Conservation (phyloP, 2,888 invertebrate species). For the Dryomyza anilis region DNA sequence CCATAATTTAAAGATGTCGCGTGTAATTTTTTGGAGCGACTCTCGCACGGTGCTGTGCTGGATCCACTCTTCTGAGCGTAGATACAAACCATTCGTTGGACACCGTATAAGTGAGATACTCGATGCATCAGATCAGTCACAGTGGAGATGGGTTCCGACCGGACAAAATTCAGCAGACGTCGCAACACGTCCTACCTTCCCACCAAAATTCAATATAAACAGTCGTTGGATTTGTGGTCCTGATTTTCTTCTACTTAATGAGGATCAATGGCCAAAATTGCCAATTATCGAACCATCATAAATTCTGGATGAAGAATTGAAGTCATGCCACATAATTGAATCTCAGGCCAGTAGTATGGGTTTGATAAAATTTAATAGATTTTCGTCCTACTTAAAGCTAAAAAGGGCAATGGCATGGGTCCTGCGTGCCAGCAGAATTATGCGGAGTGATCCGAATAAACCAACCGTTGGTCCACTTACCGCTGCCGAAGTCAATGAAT, state of each 20-base stretch:
- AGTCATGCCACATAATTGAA: constrained; percentile 2
- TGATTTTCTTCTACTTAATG: constrained; percentile 16
- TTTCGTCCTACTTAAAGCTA: constrained; percentile 26
- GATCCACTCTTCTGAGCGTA: constrained; percentile 29
- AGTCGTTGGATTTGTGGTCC: constrained; percentile 28
- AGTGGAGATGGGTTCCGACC: constrained; percentile 38
- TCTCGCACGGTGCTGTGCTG: constrained; percentile 28
- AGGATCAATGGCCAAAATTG: too few relatives aligned
- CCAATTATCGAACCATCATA: not conserved
- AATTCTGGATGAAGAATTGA: constrained; percentile 1
- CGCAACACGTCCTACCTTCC: constrained; percentile 34
- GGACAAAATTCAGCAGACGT: constrained; percentile 39
- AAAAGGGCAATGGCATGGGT: constrained; percentile 25
- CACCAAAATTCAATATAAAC: constrained; percentile 18
- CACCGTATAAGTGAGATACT: constrained; percentile 39
- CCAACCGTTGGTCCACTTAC: not conserved
- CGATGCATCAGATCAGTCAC: constrained; percentile 21
- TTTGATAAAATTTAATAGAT: constrained; percentile 12
- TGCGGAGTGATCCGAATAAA: not conserved
- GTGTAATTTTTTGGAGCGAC: constrained; percentile 27
- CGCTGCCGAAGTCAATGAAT: too few relatives aligned
- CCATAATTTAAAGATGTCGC: not conserved
- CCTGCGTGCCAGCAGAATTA: not conserved
- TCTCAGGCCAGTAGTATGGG: constrained; percentile 5
- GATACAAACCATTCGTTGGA: constrained; percentile 39